These are phyloP conservation scores for Colletes collaris DNA, from an alignment of 2,888 invertebrate genomes.

Conservation along the genomic window DNA sequence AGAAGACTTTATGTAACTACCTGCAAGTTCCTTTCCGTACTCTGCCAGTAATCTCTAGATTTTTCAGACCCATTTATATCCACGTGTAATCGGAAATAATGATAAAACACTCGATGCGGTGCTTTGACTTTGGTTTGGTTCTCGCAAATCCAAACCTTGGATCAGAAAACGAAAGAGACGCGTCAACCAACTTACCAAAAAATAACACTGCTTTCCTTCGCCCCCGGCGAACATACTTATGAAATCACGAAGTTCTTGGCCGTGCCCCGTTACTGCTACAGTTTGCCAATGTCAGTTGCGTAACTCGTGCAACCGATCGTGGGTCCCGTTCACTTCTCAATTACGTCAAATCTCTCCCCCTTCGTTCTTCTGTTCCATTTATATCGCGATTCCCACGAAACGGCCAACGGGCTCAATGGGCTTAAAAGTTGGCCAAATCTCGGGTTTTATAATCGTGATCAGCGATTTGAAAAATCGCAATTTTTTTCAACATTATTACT, in stretches of 20 bases:
- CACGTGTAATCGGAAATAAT: no score
- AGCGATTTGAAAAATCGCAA: no score
- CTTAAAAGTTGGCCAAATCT: no score
- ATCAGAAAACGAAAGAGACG: background rate
- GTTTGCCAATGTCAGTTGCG: conserved; percentile 59
- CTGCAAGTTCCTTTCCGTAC: background rate
- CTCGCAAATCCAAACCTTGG: no score
- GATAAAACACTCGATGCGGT: no score
- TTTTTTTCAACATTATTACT: no score
- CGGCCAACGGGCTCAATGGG: no score
- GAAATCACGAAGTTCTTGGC: conserved; percentile 53
- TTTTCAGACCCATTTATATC: background rate
- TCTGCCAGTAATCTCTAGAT: background rate
- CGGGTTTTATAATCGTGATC: no score
- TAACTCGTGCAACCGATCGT: conserved; percentile 18
- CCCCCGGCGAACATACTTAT: conserved; percentile 26
- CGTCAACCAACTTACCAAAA: conserved; percentile 1
- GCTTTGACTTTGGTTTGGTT: no score
- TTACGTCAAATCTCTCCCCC: background rate
- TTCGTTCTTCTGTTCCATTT: background rate
- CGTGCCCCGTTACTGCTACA: conserved; percentile 40
- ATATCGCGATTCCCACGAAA: conserved; percentile 4
- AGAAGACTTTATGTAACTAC: background rate
- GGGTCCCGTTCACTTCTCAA: conserved; percentile 23
- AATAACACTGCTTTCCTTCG: conserved; percentile 1